Conservation (phyloP, 2,113 vertebrate genomes). For the Pontoporia blainvillei region DNA sequence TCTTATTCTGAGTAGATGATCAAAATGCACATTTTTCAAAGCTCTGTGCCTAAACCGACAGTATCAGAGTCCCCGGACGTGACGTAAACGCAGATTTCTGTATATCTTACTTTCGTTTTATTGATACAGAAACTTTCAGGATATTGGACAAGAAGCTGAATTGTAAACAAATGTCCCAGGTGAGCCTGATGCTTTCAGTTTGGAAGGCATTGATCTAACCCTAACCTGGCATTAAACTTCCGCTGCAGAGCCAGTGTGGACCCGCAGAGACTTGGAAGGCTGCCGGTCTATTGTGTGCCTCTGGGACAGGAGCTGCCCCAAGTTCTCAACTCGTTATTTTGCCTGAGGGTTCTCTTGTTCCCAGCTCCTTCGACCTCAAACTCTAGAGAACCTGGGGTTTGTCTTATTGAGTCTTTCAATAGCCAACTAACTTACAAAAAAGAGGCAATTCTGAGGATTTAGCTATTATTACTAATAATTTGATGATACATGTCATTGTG, state of each 20-base stretch:
- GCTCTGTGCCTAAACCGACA: rapidly evolving
- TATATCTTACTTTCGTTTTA: not conserved
- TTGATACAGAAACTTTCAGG: not conserved
- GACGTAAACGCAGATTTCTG: not conserved
- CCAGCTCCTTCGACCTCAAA: not conserved
- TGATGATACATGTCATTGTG: not conserved
- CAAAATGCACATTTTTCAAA: not conserved
- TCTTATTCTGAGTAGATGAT: not conserved
- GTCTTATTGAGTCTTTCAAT: not conserved
- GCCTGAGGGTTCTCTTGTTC: not conserved
- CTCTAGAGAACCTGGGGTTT: not conserved
- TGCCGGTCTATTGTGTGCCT: not conserved
- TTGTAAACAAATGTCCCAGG: not conserved
- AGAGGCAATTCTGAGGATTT: not conserved
- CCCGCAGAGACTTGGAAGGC: too few relatives aligned
- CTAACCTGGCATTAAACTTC: not conserved
- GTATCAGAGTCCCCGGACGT: not conserved
- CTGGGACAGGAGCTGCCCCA: not conserved
- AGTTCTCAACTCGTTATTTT: not conserved
- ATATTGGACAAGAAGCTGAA: not conserved
- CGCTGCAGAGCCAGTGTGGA: not conserved
- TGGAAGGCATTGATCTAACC: not conserved
- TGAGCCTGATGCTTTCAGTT: not conserved
- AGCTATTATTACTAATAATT: not conserved
- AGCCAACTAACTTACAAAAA: not conserved